Evolutionary conservation across 2,888 invertebrate genomes (phyloP).

Genomic region (Luperina nickerlii): DNA sequence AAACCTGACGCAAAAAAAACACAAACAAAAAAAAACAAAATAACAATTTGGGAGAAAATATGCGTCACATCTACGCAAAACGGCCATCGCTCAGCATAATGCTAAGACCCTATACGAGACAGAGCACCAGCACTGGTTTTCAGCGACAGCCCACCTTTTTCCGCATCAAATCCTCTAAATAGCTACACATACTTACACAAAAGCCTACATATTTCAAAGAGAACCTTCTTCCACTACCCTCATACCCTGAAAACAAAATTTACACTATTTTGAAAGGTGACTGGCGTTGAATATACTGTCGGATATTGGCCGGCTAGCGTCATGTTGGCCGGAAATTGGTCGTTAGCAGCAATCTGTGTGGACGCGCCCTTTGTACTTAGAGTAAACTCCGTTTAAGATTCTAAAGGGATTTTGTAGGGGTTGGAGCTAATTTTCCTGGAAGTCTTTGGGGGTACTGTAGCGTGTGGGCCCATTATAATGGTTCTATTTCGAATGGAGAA

Average conservation of each 20-base stretch:
- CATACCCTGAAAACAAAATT: slow-evolving; percentile 52
- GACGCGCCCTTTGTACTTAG: slow-evolving; percentile 52
- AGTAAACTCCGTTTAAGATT: slow-evolving; percentile 19
- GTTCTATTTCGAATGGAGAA: neutral
- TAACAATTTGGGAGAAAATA: too few species aligned
- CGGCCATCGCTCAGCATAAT: too few species aligned
- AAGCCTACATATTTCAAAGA: slow-evolving; percentile 11
- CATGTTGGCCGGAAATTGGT: slow-evolving; percentile 61
- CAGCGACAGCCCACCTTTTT: neutral
- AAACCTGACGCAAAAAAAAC: too few species aligned
- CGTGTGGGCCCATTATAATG: neutral
- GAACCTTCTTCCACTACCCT: slow-evolving; percentile 37
- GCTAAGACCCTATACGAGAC: too few species aligned
- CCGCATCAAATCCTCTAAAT: slow-evolving; percentile 2
- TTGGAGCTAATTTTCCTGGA: neutral
- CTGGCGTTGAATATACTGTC: slow-evolving; percentile 36
- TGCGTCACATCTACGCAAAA: too few species aligned
- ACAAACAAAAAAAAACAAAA: too few species aligned
- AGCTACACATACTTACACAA: slow-evolving; percentile 12
- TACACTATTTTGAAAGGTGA: slow-evolving; percentile 52
- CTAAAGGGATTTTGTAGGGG: slow-evolving; percentile 20
- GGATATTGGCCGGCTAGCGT: slow-evolving; percentile 52
- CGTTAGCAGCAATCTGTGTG: slow-evolving; percentile 47
- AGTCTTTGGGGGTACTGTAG: neutral
- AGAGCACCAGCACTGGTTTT: too few species aligned